A percentile compares a stretch with the other conserved stretches of the same genome.
Evolutionary conservation across 1,140 invertebrate species (phyloP).

Genomic region (Schlechtendalia chinensis): DNA sequence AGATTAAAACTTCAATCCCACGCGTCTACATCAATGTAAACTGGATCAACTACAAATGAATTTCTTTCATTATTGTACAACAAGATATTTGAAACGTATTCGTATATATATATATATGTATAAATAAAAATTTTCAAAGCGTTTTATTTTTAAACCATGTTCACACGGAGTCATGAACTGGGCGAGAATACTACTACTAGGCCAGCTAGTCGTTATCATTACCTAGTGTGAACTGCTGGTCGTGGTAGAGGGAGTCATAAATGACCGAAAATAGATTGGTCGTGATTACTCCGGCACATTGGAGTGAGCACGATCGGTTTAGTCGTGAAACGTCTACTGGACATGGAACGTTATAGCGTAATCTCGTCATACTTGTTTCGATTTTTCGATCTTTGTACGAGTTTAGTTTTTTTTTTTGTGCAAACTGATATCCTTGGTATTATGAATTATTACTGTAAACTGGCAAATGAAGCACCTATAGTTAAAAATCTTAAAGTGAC

Average conservation of each 20-base stretch:
- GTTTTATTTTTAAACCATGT: no score
- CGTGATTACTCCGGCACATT: constrained; percentile 8
- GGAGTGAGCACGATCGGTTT: constrained; percentile 20
- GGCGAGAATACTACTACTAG: constrained; percentile 22
- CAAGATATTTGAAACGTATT: neutral
- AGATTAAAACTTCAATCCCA: constrained; percentile 21
- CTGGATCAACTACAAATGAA: constrained; percentile 28
- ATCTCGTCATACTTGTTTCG: no score
- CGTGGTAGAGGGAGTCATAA: neutral
- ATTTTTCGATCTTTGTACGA: no score
- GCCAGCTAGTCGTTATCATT: constrained; percentile 6
- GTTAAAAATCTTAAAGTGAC: no score
- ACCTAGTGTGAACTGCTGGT: neutral
- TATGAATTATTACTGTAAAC: no score
- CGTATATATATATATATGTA: neutral
- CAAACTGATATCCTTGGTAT: no score
- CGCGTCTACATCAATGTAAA: constrained; percentile 13
- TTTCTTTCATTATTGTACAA: neutral
- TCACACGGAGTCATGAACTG: neutral
- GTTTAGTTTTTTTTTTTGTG: no score
- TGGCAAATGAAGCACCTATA: no score
- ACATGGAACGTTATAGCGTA: no score
- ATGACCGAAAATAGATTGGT: constrained; percentile 20
- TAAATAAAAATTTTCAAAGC: no score
- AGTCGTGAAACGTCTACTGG: constrained; percentile 19